Conservation (phyloP, 1,140 invertebrate genomes). For the Drosophila navojoa region DNA sequence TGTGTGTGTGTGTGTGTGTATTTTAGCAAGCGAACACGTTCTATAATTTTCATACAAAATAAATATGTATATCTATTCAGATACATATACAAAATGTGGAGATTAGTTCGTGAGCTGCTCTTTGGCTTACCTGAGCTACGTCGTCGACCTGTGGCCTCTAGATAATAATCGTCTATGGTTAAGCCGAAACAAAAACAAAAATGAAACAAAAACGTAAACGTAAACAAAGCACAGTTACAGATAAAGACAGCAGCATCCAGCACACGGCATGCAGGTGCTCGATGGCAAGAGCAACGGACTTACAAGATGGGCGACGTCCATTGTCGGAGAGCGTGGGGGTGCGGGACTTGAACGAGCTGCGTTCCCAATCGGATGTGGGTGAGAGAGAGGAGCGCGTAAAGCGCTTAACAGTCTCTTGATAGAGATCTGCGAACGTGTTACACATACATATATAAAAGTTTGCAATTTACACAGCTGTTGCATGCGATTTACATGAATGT, state of each 20-base stretch:
- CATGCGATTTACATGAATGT: slow-evolving; percentile 48
- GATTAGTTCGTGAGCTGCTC: slow-evolving; percentile 20
- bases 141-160: slow-evolving; percentile 83
- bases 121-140: slow-evolving; percentile 83
- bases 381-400: slow-evolving; percentile 83
- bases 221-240: slow-evolving; percentile 58
- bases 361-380: slow-evolving; percentile 81
- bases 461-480: slow-evolving; percentile 12
- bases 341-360: slow-evolving; percentile 69
- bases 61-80: slow-evolving; percentile 1
- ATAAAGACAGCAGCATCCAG: slow-evolving; percentile 14
- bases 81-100: background rate
- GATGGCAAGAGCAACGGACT: slow-evolving; percentile 38
- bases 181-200: slow-evolving; percentile 19
- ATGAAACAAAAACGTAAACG: slow-evolving; percentile 45
- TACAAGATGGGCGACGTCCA: slow-evolving; percentile 78
- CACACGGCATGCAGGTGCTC: slow-evolving; percentile 30
- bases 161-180: slow-evolving; percentile 79
- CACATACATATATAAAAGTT: slow-evolving; percentile 20
- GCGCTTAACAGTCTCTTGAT: slow-evolving; percentile 82
- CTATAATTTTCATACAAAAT: background rate
- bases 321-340: slow-evolving; percentile 60
- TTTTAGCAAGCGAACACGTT: slow-evolving; percentile 22
- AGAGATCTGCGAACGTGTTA: slow-evolving; percentile 63
- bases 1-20: slow-evolving; percentile 6